Conservation (phyloP, 2,888 invertebrate genomes). For the Thymelicus acteon region DNA sequence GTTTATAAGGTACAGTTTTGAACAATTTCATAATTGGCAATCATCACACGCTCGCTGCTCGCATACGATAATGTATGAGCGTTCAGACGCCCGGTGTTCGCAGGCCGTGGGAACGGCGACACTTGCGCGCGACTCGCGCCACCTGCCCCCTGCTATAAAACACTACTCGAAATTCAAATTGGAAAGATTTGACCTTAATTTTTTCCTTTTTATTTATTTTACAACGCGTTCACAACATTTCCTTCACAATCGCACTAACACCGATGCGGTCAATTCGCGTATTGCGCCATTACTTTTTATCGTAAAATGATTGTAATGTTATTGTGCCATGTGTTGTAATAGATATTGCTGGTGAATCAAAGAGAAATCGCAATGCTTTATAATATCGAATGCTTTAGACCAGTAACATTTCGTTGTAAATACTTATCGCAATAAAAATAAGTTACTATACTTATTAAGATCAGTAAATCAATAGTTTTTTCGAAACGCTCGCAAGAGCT, state of each 20-base stretch:
- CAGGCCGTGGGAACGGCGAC: slow-evolving; percentile 80
- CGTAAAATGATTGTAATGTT: background rate
- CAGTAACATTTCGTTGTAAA: slow-evolving; percentile 6
- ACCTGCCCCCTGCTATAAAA: slow-evolving; percentile 78
- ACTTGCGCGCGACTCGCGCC: slow-evolving; percentile 65
- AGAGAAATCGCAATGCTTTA: slow-evolving; percentile 8
- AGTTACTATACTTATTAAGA: background rate
- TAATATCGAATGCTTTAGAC: background rate
- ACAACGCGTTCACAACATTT: slow-evolving; percentile 1
- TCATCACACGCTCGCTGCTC: slow-evolving; percentile 74
- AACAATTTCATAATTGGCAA: slow-evolving; percentile 77
- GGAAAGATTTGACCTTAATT: slow-evolving; percentile 72
- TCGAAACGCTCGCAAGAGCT: slow-evolving; percentile 4
- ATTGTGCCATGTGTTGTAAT: background rate
- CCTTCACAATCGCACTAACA: background rate
- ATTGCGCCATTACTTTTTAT: background rate
- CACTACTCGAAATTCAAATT: slow-evolving; percentile 77
- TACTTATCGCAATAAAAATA: slow-evolving; percentile 6
- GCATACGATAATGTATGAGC: slow-evolving; percentile 51
- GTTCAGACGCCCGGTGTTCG: slow-evolving; percentile 71
- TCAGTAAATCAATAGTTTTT: slow-evolving; percentile 2
- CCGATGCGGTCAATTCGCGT: background rate
- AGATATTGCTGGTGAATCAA: background rate
- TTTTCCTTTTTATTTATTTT: slow-evolving; percentile 43
- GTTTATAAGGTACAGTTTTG: slow-evolving; percentile 43